Evolutionary conservation across 1,140 invertebrate species (phyloP).

Genomic region (Drosophila grimshawi): DNA sequence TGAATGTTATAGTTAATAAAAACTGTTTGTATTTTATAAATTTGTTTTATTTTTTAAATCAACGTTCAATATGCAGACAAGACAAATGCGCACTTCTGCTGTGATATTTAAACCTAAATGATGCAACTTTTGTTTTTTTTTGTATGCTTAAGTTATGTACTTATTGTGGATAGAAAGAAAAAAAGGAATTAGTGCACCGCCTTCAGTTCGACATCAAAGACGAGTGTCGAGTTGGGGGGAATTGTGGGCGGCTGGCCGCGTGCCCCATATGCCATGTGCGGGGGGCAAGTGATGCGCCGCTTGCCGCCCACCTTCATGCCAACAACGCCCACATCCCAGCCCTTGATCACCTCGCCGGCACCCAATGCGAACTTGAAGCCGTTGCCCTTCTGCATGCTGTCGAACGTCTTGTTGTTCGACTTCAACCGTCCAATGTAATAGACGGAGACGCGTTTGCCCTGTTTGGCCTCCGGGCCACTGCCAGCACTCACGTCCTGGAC

Average conservation of each 20-base stretch:
- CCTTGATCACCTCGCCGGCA: constrained; percentile 94
- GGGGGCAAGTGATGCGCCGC: constrained; percentile 92
- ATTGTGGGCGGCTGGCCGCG: constrained; percentile 93
- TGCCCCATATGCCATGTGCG: constrained; percentile 93
- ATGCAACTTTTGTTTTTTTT: constrained; percentile 5
- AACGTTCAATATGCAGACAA: constrained; percentile 34
- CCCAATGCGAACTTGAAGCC: constrained; percentile 95
- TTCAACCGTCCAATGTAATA: constrained; percentile 92
- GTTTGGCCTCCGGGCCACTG: constrained; percentile 90
- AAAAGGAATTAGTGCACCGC: constrained; percentile 88
- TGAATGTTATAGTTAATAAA: constrained; percentile 26
- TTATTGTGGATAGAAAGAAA: constrained; percentile 41
- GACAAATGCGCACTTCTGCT: constrained; percentile 14
- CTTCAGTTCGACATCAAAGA: constrained; percentile 95
- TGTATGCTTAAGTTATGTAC: constrained; percentile 48
- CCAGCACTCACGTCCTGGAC: constrained; percentile 92
- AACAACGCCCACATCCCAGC: constrained; percentile 94
- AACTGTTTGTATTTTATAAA: constrained; percentile 22
- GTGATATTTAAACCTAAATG: constrained; percentile 9
- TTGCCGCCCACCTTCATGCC: constrained; percentile 98
- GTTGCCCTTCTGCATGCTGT: constrained; percentile 88
- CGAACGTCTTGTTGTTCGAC: constrained; percentile 93
- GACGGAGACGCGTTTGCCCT: constrained; percentile 90
- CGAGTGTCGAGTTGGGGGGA: constrained; percentile 92
- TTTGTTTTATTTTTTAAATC: constrained; percentile 60